phyloP scores from a whole-genome alignment of 2,113 vertebrate genomes.

The Procavia capensis region DNA sequence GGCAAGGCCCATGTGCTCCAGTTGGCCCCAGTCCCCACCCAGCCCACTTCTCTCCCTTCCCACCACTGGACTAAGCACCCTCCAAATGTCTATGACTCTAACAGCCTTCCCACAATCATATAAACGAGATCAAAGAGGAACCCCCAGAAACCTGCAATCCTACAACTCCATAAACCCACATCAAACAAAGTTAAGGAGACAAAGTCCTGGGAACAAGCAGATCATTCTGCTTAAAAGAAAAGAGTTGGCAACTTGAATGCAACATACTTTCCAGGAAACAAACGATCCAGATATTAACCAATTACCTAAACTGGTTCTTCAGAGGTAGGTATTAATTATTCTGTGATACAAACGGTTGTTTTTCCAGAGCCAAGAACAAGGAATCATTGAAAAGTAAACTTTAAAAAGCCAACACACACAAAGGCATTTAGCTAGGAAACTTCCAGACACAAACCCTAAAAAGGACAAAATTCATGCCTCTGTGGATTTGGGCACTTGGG shows the following conservation, averaged over 20 bases:
- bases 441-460: not conserved
- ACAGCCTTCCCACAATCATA: not conserved
- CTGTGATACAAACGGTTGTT: not conserved
- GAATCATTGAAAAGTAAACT: not conserved
- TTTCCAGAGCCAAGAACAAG: not conserved
- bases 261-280: not conserved
- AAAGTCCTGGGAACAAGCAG: not conserved
- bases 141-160: not conserved
- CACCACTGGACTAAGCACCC: accelerated
- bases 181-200: not conserved
- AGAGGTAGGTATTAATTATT: not conserved
- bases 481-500: not conserved
- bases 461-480: not conserved
- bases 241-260: not conserved
- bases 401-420: not conserved
- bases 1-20: accelerated
- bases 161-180: not conserved
- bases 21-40: accelerated
- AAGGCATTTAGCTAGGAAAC: not conserved
- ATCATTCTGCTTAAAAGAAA: not conserved
- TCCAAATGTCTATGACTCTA: not conserved
- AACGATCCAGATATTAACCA: not conserved
- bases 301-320: not conserved
- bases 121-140: not conserved
- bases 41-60: not conserved